Evolutionary conservation across 2,888 invertebrate genomes (phyloP).

Genomic region (Iselma pallidipennis): DNA sequence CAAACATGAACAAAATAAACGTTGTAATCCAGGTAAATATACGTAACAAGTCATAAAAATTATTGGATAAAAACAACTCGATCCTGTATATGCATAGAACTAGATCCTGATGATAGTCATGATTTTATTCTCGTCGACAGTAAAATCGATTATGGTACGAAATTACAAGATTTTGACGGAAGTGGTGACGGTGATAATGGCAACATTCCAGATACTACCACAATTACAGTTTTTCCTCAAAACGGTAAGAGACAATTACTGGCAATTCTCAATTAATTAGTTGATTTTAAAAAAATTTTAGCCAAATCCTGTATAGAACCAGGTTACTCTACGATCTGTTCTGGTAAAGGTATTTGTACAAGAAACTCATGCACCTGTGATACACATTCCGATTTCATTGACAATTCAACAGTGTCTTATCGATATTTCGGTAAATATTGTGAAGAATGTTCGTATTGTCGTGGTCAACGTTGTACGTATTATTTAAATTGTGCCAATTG

Average conservation of each 20-base stretch:
- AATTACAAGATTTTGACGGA: not conserved
- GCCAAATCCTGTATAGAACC: constrained; percentile 8
- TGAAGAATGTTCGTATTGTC: constrained; percentile 71
- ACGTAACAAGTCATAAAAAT: not conserved
- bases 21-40: not conserved
- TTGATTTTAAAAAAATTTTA: not conserved
- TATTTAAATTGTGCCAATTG: constrained; percentile 11
- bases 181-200: not conserved
- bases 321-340: constrained; percentile 7
- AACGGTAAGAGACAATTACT: not conserved
- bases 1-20: not conserved
- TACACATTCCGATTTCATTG: not conserved
- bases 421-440: constrained; percentile 62
- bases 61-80: not conserved
- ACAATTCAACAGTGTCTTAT: not conserved
- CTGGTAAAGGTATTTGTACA: constrained; percentile 7
- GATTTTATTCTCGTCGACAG: not conserved
- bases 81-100: not conserved
- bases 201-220: not conserved
- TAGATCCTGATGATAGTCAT: not conserved
- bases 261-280: not conserved
- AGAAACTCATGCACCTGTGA: not conserved
- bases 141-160: not conserved
- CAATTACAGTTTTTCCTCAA: not conserved
- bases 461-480: constrained; percentile 54